A percentile compares a stretch with the other conserved stretches of the same genome.
phyloP scores from a whole-genome alignment of 2,888 invertebrate genomes.

The Azorinus chamasolen region DNA sequence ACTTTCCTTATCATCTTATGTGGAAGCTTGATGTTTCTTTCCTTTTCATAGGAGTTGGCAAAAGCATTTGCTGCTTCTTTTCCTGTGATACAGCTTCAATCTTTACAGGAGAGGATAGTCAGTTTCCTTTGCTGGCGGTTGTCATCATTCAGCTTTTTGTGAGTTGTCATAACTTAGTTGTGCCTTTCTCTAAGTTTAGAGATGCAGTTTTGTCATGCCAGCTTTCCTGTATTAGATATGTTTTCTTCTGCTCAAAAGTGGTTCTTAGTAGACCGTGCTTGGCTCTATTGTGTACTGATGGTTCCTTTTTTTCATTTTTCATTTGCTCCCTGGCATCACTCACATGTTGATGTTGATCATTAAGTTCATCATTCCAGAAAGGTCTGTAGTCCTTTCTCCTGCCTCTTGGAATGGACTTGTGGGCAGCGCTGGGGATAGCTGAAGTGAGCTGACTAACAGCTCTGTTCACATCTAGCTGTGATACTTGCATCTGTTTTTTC shows the following conservation, averaged over 20 bases:
- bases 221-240: not conserved
- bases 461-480: not conserved
- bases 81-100: constrained; percentile 6
- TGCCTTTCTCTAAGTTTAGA: constrained; percentile 23
- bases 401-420: constrained; percentile 5
- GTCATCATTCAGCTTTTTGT: constrained; percentile 19
- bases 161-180: constrained; percentile 27
- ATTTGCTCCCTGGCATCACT: constrained; percentile 2
- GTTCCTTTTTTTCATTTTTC: not conserved
- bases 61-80: constrained; percentile 36
- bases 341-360: not conserved
- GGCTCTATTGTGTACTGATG: constrained; percentile 9
- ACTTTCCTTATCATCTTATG: constrained; percentile 12
- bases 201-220: constrained; percentile 13
- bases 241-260: not conserved
- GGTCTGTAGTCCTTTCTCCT: constrained; percentile 10
- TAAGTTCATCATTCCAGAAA: constrained; percentile 10
- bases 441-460: constrained; percentile 2
- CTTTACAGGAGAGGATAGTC: not conserved
- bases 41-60: constrained; percentile 25
- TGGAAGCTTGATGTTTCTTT: constrained; percentile 22
- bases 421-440: constrained; percentile 7
- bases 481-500: not conserved
- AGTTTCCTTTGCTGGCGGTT: constrained; percentile 3
- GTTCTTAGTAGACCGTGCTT: not conserved